A percentile compares a stretch with the other conserved stretches of the same genome.
Conservation (phyloP, 2,888 invertebrate genomes). For the Sympetrum striolatum region DNA sequence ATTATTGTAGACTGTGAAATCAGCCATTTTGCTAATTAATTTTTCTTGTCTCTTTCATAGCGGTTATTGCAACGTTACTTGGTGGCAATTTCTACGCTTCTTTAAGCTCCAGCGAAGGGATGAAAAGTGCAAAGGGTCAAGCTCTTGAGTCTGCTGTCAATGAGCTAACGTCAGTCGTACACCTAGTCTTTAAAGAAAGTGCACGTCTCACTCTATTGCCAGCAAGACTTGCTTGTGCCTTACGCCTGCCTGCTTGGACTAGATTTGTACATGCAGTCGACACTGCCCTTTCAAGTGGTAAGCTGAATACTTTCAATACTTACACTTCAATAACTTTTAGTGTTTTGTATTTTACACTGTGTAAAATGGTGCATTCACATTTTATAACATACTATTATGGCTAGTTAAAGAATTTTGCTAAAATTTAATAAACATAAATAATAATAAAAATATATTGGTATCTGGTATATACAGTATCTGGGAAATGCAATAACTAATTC, state of each 20-base stretch:
- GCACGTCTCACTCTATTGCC: constrained; percentile 74
- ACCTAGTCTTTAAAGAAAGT: constrained; percentile 76
- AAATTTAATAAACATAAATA: no score
- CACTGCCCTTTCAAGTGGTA: constrained; percentile 68
- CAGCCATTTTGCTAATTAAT: no score
- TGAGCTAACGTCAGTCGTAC: constrained; percentile 69
- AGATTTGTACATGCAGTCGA: constrained; percentile 75
- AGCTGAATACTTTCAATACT: constrained; percentile 44
- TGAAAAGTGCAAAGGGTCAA: constrained; percentile 24
- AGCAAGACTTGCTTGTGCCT: constrained; percentile 67
- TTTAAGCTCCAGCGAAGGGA: constrained; percentile 47
- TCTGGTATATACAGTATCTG: no score
- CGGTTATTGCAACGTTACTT: constrained; percentile 59
- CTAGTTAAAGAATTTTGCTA: neutral
- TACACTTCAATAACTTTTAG: constrained; percentile 6
- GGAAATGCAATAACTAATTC: no score
- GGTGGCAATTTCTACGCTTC: constrained; percentile 56
- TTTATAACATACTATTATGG: no score
- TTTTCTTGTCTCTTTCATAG: constrained; percentile 50
- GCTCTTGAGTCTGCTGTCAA: constrained; percentile 61
- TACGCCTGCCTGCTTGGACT: constrained; percentile 73
- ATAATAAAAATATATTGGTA: no score
- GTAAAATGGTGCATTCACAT: no score
- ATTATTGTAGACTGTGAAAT: no score
- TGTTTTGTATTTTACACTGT: constrained; percentile 52